Evolutionary conservation across 2,113 vertebrate genomes (phyloP).

Genomic region (Microcebus lehilahytsara): DNA sequence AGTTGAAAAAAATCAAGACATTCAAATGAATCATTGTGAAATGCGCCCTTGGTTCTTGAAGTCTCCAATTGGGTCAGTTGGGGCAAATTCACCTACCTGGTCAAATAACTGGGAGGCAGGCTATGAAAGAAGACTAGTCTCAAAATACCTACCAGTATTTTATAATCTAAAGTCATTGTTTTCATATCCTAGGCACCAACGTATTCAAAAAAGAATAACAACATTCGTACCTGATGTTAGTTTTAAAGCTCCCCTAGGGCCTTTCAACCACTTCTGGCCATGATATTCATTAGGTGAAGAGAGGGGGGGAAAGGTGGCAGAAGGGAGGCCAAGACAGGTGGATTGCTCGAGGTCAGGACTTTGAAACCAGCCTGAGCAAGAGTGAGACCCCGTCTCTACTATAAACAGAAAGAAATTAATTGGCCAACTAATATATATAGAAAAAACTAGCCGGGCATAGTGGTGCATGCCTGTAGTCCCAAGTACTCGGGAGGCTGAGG

Average conservation of each 20-base stretch:
- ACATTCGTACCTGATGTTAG: not conserved
- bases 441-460: too few relatives aligned
- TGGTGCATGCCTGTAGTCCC: too few relatives aligned
- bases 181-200: not conserved
- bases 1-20: not conserved
- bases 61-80: not conserved
- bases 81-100: not conserved
- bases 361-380: too few relatives aligned
- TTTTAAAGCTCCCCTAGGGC: not conserved
- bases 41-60: not conserved
- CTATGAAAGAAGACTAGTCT: not conserved
- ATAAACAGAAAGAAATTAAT: too few relatives aligned
- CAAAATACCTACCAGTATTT: not conserved
- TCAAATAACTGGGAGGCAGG: not conserved
- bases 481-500: too few relatives aligned
- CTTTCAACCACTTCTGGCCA: not conserved
- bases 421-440: too few relatives aligned
- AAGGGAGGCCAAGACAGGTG: too few relatives aligned
- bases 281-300: conserved; percentile 19
- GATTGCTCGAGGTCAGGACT: too few relatives aligned
- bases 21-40: conserved; percentile 11
- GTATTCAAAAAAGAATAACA: not conserved
- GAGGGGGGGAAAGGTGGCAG: conserved; percentile 17
- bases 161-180: not conserved
- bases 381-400: too few relatives aligned